Evolutionary conservation across 2,888 invertebrate genomes (phyloP).

Genomic region (Athalia cordata): DNA sequence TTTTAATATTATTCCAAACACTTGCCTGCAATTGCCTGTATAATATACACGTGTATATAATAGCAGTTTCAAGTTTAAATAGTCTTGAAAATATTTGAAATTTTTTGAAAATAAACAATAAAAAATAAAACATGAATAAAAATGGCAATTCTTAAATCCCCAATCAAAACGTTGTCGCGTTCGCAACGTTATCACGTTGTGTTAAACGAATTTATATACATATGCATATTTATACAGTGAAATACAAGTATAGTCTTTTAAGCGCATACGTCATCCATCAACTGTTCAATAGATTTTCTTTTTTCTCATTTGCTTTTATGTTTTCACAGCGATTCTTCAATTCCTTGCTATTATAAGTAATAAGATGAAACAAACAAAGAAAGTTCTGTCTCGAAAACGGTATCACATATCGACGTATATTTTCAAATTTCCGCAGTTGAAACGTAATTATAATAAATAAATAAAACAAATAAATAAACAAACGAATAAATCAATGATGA

Average conservation of each 20-base stretch:
- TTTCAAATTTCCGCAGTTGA: background rate
- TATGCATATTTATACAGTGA: constrained; percentile 14
- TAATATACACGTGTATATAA: constrained; percentile 32
- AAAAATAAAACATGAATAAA: no score
- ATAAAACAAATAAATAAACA: no score
- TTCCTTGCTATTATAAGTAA: constrained; percentile 31
- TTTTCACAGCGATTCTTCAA: constrained; percentile 32
- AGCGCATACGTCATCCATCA: constrained; percentile 36
- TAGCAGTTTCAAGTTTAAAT: constrained; percentile 39
- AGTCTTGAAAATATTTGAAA: constrained; percentile 10
- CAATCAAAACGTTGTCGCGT: background rate
- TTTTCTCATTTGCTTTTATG: background rate
- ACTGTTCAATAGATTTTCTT: constrained; percentile 1
- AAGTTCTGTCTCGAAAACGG: constrained; percentile 1
- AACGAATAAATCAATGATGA: background rate
- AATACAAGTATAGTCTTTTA: constrained; percentile 10
- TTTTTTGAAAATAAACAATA: no score
- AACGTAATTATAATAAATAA: background rate
- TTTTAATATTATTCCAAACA: constrained; percentile 32
- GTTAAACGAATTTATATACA: constrained; percentile 40
- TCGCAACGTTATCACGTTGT: background rate
- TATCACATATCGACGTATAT: background rate
- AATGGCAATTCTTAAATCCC: no score
- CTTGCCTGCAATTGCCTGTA: constrained; percentile 21
- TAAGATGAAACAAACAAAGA: constrained; percentile 11